A percentile compares a stretch with the other conserved stretches of the same genome.
Conservation (phyloP, 1,140 invertebrate species). For the Lasaia peninsularis region DNA sequence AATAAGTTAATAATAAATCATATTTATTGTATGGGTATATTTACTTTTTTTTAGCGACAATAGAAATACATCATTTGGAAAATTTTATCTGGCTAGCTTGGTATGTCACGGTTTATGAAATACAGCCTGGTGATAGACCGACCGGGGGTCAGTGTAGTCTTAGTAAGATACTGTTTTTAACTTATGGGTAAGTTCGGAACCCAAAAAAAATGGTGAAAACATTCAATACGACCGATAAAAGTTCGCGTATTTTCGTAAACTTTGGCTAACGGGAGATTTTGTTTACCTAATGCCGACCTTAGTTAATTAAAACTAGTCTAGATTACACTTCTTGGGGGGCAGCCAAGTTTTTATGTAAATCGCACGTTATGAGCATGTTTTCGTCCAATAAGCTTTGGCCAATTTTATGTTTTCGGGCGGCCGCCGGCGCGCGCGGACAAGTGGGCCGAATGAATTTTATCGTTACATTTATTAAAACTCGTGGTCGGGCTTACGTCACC, state of each 20-base stretch:
- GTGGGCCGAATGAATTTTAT: constrained; percentile 42
- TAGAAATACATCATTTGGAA: no score
- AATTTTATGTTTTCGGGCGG: constrained; percentile 44
- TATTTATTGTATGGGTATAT: no score
- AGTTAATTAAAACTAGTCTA: constrained; percentile 43
- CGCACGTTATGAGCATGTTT: constrained; percentile 59
- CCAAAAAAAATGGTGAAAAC: neutral
- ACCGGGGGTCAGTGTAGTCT: no score
- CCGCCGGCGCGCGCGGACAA: constrained; percentile 40
- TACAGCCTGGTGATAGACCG: no score
- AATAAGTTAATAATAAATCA: no score
- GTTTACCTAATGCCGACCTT: constrained; percentile 21
- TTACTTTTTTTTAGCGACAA: no score
- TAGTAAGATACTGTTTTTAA: no score
- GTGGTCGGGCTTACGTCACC: constrained; percentile 38
- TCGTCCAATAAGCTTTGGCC: constrained; percentile 46
- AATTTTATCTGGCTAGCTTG: no score
- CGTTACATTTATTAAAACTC: constrained; percentile 31
- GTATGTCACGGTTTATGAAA: no score
- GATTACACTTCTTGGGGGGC: constrained; percentile 43
- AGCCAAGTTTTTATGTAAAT: constrained; percentile 62
- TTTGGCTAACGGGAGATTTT: neutral
- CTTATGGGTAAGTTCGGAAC: no score
- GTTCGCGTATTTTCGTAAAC: neutral
- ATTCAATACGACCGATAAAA: neutral